phyloP scores from a whole-genome alignment of 1,140 invertebrate species.

The Danaus melanippus region DNA sequence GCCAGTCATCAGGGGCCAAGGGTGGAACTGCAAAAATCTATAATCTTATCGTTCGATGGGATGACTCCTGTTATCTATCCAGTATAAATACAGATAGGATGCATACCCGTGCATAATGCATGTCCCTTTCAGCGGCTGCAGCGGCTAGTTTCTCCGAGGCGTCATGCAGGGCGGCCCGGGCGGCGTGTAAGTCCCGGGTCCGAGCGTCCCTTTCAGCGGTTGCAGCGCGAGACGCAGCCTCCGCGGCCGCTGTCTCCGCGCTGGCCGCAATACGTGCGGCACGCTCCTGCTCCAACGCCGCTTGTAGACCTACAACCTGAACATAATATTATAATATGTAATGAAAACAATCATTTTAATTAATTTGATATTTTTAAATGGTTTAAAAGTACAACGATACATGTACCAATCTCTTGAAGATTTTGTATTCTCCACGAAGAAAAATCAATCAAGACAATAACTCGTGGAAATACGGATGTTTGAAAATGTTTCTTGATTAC shows the following conservation, averaged over 20 bases:
- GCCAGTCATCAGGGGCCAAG: neutral
- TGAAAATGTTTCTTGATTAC: too few relatives aligned
- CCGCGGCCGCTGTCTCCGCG: conserved; percentile 54
- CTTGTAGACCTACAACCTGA: conserved; percentile 80
- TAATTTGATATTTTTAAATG: neutral
- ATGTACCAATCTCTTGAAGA: too few relatives aligned
- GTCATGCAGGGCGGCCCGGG: conserved; percentile 51
- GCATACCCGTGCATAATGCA: conserved; percentile 54
- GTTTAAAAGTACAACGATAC: neutral
- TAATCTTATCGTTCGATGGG: neutral
- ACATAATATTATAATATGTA: conserved; percentile 2
- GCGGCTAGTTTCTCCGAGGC: conserved; percentile 53
- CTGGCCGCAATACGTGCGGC: conserved; percentile 70
- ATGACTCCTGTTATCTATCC: neutral
- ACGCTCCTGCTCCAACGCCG: conserved; percentile 92
- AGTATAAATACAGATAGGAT: conserved; percentile 2
- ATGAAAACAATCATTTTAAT: neutral
- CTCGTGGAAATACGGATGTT: too few relatives aligned
- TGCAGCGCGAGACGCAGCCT: conserved; percentile 50
- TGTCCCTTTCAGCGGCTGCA: conserved; percentile 50
- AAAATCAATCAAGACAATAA: too few relatives aligned
- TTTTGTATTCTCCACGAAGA: too few relatives aligned
- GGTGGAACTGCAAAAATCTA: neutral
- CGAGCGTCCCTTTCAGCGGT: conserved; percentile 52
- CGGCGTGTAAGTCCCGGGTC: conserved; percentile 40